These are phyloP conservation scores for Temnothorax nylanderi DNA, from an alignment of 1,140 invertebrate species.

Conservation along the genomic window DNA sequence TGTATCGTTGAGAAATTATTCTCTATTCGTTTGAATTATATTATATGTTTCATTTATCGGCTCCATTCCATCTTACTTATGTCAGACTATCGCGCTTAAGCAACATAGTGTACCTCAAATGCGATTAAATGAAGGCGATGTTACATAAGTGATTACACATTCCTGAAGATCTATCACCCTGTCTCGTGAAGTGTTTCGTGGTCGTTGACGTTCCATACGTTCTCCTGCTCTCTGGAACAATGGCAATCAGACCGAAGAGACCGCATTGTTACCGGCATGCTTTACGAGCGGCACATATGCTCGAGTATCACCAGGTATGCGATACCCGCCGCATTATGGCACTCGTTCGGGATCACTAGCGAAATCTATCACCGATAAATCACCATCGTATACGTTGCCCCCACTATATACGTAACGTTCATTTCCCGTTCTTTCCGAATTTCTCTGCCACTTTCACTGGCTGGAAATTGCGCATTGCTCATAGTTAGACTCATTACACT, in stretches of 20 bases:
- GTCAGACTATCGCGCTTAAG: neutral
- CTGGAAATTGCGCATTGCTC: neutral
- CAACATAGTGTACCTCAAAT: neutral
- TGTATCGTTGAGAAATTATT: neutral
- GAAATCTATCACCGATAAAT: constrained; percentile 64
- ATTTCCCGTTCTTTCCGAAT: constrained; percentile 40
- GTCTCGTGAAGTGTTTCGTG: constrained; percentile 11
- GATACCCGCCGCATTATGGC: constrained; percentile 35
- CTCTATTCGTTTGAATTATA: neutral
- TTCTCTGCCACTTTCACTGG: constrained; percentile 32
- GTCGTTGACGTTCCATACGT: constrained; percentile 54
- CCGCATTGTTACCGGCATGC: constrained; percentile 67
- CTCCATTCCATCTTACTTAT: neutral
- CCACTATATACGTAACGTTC: neutral
- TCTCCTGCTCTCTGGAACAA: constrained; percentile 66
- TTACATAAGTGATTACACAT: constrained; percentile 31
- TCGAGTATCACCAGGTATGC: constrained; percentile 45
- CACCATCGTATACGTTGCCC: constrained; percentile 11
- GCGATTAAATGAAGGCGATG: neutral
- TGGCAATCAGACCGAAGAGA: constrained; percentile 70
- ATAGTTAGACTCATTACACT: neutral
- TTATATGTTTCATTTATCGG: neutral
- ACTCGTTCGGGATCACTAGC: constrained; percentile 12
- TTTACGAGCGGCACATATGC: constrained; percentile 77
- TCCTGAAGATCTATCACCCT: neutral